Percentiles rank a stretch among this genome's conserved stretches.
Evolutionary conservation across 2,113 vertebrate genomes (phyloP).

Genomic region (Rissa tridactyla): DNA sequence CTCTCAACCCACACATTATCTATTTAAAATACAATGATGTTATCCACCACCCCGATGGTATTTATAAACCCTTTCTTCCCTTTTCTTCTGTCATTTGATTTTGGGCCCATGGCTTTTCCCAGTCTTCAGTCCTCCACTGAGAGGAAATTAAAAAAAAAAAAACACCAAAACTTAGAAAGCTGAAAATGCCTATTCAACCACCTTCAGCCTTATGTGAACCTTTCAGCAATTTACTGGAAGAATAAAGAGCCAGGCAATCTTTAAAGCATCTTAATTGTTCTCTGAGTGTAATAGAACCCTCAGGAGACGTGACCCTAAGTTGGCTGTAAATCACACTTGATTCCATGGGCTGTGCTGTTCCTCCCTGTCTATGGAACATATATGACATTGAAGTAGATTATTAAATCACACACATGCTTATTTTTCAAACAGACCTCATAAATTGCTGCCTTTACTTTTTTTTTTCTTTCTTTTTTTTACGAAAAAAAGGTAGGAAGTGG

Average conservation of each 20-base stretch:
- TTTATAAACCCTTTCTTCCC: not conserved
- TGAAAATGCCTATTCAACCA: constrained; percentile 27
- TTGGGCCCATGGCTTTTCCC: not conserved
- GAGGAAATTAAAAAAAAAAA: not conserved
- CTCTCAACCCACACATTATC: not conserved
- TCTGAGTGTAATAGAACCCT: constrained; percentile 38
- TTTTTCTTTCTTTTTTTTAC: not conserved
- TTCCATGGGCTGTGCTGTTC: not conserved
- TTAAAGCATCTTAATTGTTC: constrained; percentile 59
- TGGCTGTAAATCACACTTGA: constrained; percentile 53
- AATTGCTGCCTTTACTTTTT: not conserved
- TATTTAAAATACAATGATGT: constrained; percentile 7
- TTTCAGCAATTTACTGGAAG: constrained; percentile 41
- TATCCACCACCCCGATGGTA: not conserved
- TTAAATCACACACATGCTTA: not conserved
- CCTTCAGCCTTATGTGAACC: constrained; percentile 19
- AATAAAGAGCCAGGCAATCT: constrained; percentile 53
- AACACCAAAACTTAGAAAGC: not conserved
- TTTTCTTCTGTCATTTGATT: not conserved
- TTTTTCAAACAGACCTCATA: not conserved
- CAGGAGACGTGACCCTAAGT: constrained; percentile 40
- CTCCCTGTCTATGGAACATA: not conserved
- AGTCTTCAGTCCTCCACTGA: not conserved
- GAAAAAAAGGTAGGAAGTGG: not conserved
- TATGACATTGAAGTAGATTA: not conserved